phyloP scores from a whole-genome alignment of 2,113 vertebrate species.

The Carassius carassius region DNA sequence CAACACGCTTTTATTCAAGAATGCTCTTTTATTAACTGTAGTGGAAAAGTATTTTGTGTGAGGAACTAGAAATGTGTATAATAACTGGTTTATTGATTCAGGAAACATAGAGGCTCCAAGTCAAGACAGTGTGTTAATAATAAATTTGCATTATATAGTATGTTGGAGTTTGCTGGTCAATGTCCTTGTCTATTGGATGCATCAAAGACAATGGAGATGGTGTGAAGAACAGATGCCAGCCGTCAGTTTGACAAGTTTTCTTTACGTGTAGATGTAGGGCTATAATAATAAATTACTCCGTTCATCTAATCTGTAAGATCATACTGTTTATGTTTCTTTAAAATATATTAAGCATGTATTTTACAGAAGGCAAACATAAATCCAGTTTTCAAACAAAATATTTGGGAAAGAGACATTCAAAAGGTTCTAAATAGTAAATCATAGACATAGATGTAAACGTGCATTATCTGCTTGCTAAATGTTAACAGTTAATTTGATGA shows the following conservation, averaged over 20 bases:
- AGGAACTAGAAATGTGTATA: neutral
- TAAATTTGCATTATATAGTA: neutral
- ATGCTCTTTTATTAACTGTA: neutral
- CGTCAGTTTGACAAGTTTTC: neutral
- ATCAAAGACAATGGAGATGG: constrained; percentile 1
- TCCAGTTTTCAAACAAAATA: neutral
- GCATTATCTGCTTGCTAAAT: neutral
- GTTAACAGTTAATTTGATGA: neutral
- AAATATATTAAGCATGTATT: neutral
- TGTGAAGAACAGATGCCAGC: neutral
- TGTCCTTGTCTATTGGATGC: neutral
- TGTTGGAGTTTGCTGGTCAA: neutral
- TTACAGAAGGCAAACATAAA: neutral
- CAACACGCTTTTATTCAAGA: neutral
- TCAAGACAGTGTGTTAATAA: neutral
- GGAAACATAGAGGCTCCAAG: neutral
- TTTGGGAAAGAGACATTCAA: neutral
- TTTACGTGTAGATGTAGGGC: neutral
- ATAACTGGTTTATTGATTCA: neutral
- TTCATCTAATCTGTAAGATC: neutral
- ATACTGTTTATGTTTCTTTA: neutral
- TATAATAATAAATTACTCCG: neutral
- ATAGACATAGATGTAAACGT: neutral
- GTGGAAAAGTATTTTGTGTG: neutral
- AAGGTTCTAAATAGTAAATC: neutral